phyloP scores from a whole-genome alignment of 64 coral and sea anemone species.

The Stichodactyla mertensii region DNA sequence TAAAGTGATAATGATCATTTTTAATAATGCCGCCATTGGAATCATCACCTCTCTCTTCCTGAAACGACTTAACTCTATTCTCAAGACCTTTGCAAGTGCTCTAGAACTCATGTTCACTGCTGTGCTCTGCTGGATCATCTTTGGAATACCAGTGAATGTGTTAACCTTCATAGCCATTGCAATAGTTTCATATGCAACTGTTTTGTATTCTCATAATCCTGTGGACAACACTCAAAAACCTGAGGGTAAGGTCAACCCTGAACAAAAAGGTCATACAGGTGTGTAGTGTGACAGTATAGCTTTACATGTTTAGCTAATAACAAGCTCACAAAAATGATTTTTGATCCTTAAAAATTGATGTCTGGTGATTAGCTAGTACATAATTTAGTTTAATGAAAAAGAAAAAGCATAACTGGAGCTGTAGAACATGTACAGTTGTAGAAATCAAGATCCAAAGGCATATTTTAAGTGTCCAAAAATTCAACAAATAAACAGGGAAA shows the following conservation, averaged over 20 bases:
- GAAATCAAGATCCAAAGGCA: too few species aligned
- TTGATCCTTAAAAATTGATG: too few species aligned
- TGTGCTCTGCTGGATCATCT: slow-evolving; percentile 88
- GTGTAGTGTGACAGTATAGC: not conserved
- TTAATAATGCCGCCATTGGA: slow-evolving; percentile 88
- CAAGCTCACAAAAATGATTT: too few species aligned
- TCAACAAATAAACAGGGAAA: too few species aligned
- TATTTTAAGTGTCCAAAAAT: too few species aligned
- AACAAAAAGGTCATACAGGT: slow-evolving; percentile 31
- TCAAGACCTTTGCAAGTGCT: slow-evolving; percentile 96
- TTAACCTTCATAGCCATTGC: slow-evolving; percentile 88
- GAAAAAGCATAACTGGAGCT: not conserved
- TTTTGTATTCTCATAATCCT: slow-evolving; percentile 92
- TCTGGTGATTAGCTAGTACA: not conserved
- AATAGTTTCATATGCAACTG: slow-evolving; percentile 83
- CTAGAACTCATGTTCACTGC: slow-evolving; percentile 96
- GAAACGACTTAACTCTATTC: slow-evolving; percentile 83
- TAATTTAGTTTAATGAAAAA: not conserved
- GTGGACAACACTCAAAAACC: slow-evolving; percentile 86
- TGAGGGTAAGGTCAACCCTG: slow-evolving; percentile 3
- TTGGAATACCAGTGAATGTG: slow-evolving; percentile 87
- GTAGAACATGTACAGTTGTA: too few species aligned
- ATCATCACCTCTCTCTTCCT: slow-evolving; percentile 89
- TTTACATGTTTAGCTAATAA: not conserved
- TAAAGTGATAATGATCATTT: slow-evolving; percentile 77